A percentile compares a stretch with the other conserved stretches of the same genome.
Evolutionary conservation across 2,797 vertebrate genomes (phyloP).

Genomic region (Acanthiza pusilla): DNA sequence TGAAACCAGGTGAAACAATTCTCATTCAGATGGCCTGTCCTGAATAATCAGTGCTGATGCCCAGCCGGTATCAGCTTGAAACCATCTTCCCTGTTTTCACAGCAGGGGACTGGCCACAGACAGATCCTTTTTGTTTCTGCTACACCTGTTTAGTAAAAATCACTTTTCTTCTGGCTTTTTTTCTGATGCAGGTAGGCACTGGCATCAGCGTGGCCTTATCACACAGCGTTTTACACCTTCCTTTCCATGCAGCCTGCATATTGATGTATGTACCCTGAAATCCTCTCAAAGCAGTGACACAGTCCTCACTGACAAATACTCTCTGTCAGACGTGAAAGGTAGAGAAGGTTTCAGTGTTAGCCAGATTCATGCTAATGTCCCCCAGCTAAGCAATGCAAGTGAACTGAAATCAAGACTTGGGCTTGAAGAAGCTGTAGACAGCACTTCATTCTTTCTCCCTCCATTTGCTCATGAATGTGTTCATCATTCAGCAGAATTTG

Average conservation of each 20-base stretch:
- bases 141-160: background rate
- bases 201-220: fast-evolving
- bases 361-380: background rate
- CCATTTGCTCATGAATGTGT: background rate
- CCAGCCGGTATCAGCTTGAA: background rate
- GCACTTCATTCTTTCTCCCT: background rate
- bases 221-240: background rate
- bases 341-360: background rate
- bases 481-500: background rate
- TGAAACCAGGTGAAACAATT: background rate
- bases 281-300: background rate
- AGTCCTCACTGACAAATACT: background rate
- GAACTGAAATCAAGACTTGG: background rate
- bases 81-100: background rate
- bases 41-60: background rate
- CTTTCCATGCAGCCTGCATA: background rate
- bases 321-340: background rate
- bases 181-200: background rate
- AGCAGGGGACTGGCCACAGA: background rate
- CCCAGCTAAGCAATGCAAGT: background rate
- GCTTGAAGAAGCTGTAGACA: background rate
- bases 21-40: background rate
- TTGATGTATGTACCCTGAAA: background rate
- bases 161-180: background rate
- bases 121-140: background rate